These are phyloP conservation scores for Myanophis thanlyinensis DNA, from an alignment of 2,113 vertebrate species.

Conservation along the genomic window DNA sequence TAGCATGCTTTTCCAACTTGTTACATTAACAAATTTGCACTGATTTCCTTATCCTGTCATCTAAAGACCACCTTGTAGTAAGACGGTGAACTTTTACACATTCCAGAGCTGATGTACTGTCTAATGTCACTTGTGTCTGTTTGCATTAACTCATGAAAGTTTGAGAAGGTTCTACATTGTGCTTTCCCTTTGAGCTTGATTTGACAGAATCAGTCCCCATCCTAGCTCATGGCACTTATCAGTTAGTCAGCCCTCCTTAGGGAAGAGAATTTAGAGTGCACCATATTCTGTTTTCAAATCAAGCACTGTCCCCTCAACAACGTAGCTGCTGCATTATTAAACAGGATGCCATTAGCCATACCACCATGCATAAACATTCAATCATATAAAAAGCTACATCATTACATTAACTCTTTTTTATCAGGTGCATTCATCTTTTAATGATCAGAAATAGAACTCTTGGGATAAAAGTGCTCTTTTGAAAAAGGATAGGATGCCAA, in stretches of 20 bases:
- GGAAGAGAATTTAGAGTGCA: constrained; percentile 79
- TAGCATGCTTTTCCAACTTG: constrained; percentile 79
- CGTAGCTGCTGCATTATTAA: constrained; percentile 79
- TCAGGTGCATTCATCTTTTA: constrained; percentile 41
- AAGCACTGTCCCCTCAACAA: constrained; percentile 78
- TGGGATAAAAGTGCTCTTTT: constrained; percentile 22
- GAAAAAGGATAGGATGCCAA: not conserved
- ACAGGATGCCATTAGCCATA: constrained; percentile 75
- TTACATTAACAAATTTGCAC: constrained; percentile 84
- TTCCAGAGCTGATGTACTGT: constrained; percentile 77
- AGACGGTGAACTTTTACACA: constrained; percentile 75
- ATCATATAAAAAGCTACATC: constrained; percentile 69
- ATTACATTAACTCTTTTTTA: constrained; percentile 69
- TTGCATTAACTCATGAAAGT: constrained; percentile 78
- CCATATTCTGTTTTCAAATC: constrained; percentile 80
- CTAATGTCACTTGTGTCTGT: constrained; percentile 88
- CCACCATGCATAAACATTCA: constrained; percentile 78
- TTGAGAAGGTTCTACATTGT: constrained; percentile 75
- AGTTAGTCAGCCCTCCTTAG: constrained; percentile 79
- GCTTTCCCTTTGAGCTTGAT: constrained; percentile 80
- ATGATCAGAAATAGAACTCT: constrained; percentile 19
- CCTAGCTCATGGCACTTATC: constrained; percentile 84
- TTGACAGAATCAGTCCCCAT: constrained; percentile 81
- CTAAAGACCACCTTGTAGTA: constrained; percentile 78
- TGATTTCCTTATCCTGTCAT: constrained; percentile 79